Conservation (phyloP, 2,888 invertebrate genomes). For the Ypsolopha scabrella region DNA sequence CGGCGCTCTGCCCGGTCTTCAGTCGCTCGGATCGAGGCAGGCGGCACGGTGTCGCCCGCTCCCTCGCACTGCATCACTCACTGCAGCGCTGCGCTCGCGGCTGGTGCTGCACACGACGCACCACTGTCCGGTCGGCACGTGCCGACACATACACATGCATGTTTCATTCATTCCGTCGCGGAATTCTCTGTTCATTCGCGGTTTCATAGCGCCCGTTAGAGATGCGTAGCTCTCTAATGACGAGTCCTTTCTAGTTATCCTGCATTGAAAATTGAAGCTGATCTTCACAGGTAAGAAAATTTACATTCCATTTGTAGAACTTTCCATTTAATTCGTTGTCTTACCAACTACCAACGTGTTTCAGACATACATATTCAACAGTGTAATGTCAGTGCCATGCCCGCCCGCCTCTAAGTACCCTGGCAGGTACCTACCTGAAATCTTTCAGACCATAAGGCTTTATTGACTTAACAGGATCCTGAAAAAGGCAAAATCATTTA, state of each 20-base stretch:
- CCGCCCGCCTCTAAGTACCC: not conserved
- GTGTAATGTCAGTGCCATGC: not conserved
- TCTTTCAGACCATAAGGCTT: too few relatives aligned
- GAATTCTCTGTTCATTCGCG: slow-evolving; percentile 13
- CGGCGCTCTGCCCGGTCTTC: slow-evolving; percentile 49
- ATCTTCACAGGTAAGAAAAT: not conserved
- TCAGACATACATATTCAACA: not conserved
- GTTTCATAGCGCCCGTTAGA: not conserved
- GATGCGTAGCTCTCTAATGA: not conserved
- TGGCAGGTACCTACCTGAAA: not conserved
- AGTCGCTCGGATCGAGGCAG: slow-evolving; percentile 48
- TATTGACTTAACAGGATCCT: too few relatives aligned
- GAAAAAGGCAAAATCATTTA: too few relatives aligned
- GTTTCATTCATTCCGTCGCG: slow-evolving; percentile 43
- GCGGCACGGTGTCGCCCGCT: slow-evolving; percentile 51
- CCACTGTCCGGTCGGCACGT: slow-evolving; percentile 12
- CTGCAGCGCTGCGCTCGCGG: slow-evolving; percentile 40
- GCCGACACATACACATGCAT: slow-evolving; percentile 29
- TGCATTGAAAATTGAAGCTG: not conserved
- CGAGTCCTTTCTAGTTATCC: not conserved
- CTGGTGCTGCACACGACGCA: not conserved
- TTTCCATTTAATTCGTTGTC: too few relatives aligned
- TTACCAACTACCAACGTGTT: not conserved
- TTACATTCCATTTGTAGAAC: not conserved
- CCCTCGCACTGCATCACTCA: slow-evolving; percentile 28